Percentiles rank a stretch among this genome's conserved stretches.
Conservation (phyloP, 2,797 vertebrate species). For the Atherinosoma microstoma region DNA sequence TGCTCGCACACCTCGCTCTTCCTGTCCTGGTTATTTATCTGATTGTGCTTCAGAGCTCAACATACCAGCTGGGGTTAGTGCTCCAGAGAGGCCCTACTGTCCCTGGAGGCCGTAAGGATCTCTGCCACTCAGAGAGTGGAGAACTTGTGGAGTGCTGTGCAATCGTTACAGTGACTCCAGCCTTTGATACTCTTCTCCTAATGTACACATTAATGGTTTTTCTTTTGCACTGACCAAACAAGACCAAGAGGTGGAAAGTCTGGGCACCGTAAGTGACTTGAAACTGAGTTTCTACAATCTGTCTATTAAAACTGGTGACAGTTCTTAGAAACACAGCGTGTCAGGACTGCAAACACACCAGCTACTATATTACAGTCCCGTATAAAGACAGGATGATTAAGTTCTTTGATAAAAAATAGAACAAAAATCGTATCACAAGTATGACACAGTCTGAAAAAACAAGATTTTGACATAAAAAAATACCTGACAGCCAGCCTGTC, state of each 20-base stretch:
- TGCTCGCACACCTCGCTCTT: constrained; percentile 23
- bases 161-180: constrained; percentile 11
- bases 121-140: constrained; percentile 40
- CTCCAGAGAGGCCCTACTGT: constrained; percentile 42
- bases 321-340: constrained; percentile 15
- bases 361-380: neutral
- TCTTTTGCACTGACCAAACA: constrained; percentile 2
- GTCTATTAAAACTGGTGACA: neutral
- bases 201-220: constrained; percentile 9
- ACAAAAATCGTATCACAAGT: neutral
- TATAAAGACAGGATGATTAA: neutral
- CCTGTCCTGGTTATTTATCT: constrained; percentile 56
- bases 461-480: too few relatives aligned
- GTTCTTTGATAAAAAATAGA: neutral
- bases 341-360: constrained; percentile 18
- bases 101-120: constrained; percentile 58
- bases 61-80: constrained; percentile 68
- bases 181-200: constrained; percentile 3
- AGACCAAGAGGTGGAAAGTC: neutral
- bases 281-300: neutral
- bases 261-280: neutral
- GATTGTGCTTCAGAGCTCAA: constrained; percentile 56
- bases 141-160: constrained; percentile 17
- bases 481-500: too few relatives aligned
- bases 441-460: neutral